phyloP scores from a whole-genome alignment of 2,888 invertebrate species.

The Dynastes tityus region DNA sequence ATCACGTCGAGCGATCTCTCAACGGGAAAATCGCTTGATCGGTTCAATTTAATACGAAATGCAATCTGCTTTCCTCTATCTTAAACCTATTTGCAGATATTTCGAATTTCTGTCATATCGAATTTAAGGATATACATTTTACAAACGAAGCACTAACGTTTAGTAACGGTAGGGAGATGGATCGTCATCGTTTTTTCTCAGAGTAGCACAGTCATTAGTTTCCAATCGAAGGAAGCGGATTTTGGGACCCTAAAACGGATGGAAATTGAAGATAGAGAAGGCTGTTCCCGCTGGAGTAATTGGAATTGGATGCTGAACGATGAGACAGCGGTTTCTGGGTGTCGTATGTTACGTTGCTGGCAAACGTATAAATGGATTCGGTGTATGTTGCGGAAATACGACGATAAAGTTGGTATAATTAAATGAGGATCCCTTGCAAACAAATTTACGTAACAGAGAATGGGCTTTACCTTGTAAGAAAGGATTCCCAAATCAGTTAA shows the following conservation, averaged over 20 bases:
- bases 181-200: too few species aligned
- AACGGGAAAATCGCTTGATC: background rate
- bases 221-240: background rate
- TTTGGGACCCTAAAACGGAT: too few species aligned
- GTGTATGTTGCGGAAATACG: too few species aligned
- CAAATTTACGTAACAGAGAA: too few species aligned
- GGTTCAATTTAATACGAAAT: background rate
- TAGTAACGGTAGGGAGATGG: too few species aligned
- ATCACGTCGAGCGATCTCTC: too few species aligned
- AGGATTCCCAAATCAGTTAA: too few species aligned
- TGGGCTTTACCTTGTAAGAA: too few species aligned
- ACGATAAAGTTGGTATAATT: too few species aligned
- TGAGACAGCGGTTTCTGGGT: slow-evolving; percentile 13
- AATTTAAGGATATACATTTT: background rate
- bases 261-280: background rate
- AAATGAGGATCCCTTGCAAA: background rate
- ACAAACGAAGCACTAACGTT: background rate
- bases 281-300: background rate
- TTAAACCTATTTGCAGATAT: background rate
- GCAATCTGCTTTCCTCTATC: background rate
- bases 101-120: background rate
- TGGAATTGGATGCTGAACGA: slow-evolving; percentile 25
- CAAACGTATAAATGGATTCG: too few species aligned
- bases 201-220: background rate
- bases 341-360: too few species aligned